Evolutionary conservation across 2,888 invertebrate genomes (phyloP), one percentile per base, ranked within the genome.

Genomic region (Embidobia sp.): DNA sequence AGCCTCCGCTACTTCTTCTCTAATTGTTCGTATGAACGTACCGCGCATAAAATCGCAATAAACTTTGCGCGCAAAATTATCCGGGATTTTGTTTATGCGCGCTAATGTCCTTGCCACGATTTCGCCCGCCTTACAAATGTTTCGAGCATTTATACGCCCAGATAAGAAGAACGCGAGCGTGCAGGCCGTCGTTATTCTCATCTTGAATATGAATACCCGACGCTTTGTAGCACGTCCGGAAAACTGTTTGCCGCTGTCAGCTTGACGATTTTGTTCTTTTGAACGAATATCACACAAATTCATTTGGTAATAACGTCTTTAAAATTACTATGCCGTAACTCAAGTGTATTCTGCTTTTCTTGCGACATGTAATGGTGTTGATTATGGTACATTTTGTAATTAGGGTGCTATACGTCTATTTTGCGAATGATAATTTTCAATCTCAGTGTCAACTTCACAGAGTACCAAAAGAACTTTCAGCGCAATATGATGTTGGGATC

Each of bases 1-100:
- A 81, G 73, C 70, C 48, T 80, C 69, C 81, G 84, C 79, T 80
- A 67, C 80, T 81, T 81, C 83, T 72, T 82, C 84, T 86, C 84
- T 87, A 88, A 88, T 88, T 88, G 87, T 85, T 85, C 85, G 82
- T 83, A 83, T 83, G 85, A 85, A 84, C 85, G 86, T 85, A 84
- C 85, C 85, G 85, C 85, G 87, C 84, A 88, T 88, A 88, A 88
- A 87, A 84, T 87, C 82, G 87, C 86, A 86, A 88, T 88, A 88
- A 87, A 87, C 82, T 82, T 83, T 81, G 79, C 78, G 48, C 53
- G 74, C 42, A 53, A 74, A 74, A 67, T 74, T 74, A 74, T 74
- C 67, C 33, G 44, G 59, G 61, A 67, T 66, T 67, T 74, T 67
- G 67, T 74, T 74, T 74, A 61, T 37, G 61, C 61, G 66, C 55